A percentile compares a stretch with the other conserved stretches of the same genome.
Conservation (phyloP, 2,888 invertebrate genomes). For the Azorinus chamasolen region DNA sequence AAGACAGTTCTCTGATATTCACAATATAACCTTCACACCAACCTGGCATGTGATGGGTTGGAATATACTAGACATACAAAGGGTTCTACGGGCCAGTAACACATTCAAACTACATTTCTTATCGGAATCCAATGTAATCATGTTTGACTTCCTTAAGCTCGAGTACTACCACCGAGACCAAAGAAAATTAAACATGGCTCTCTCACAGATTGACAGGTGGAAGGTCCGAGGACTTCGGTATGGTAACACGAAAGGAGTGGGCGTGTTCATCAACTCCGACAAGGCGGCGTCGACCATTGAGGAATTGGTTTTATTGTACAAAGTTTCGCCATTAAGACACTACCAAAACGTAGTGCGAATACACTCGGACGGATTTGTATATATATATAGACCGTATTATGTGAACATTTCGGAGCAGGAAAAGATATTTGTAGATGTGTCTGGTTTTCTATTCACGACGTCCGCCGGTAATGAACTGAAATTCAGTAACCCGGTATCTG, state of each 20-base stretch:
- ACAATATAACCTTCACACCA: slow-evolving; percentile 43
- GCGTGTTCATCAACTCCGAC: slow-evolving; percentile 17
- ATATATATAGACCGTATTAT: slow-evolving; percentile 42
- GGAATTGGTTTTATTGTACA: slow-evolving; percentile 31
- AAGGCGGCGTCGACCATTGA: slow-evolving; percentile 24
- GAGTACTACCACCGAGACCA: slow-evolving; percentile 36
- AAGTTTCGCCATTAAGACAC: neutral
- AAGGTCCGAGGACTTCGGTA: slow-evolving; percentile 46
- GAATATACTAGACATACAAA: slow-evolving; percentile 42
- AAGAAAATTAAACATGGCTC: slow-evolving; percentile 21
- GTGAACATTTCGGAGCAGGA: slow-evolving; percentile 3
- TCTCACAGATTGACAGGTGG: slow-evolving; percentile 13
- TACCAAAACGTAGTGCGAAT: slow-evolving; percentile 48
- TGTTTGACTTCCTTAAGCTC: slow-evolving; percentile 59
- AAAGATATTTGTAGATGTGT: slow-evolving; percentile 30
- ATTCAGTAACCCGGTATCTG: slow-evolving; percentile 20
- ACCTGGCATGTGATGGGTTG: slow-evolving; percentile 54
- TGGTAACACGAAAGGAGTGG: slow-evolving; percentile 26
- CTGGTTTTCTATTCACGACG: slow-evolving; percentile 35
- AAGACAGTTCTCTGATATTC: slow-evolving; percentile 26
- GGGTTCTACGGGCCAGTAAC: slow-evolving; percentile 3
- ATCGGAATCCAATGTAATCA: slow-evolving; percentile 50
- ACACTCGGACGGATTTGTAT: slow-evolving; percentile 28
- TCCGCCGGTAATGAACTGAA: neutral
- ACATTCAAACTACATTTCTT: slow-evolving; percentile 46